A percentile compares a stretch with the other conserved stretches of the same genome.
Conservation (phyloP, 92 coral and sea anemone species). For the Phymanthus crucifer region DNA sequence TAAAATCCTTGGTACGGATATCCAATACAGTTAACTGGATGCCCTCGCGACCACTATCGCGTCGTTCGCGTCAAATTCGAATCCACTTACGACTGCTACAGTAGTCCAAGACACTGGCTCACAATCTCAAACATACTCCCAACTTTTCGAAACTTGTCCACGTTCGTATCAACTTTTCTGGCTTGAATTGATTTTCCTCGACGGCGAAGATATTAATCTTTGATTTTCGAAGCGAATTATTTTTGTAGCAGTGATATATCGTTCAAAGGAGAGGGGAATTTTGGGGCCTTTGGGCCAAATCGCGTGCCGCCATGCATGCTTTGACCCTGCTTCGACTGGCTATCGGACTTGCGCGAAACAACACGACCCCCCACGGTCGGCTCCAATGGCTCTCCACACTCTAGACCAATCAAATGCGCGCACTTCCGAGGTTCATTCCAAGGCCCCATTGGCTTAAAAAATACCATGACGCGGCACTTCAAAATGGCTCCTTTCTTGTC, state of each 20-base stretch:
- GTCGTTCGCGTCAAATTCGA: conserved; percentile 60
- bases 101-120: conserved; percentile 50
- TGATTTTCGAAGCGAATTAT: conserved; percentile 44
- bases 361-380: conserved; percentile 81
- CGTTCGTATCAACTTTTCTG: conserved; percentile 29
- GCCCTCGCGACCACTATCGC: conserved; percentile 62
- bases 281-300: conserved; percentile 64
- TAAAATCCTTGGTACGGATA: conserved; percentile 31
- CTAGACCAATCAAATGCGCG: conserved; percentile 76
- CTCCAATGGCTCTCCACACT: conserved; percentile 37
- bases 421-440: conserved; percentile 56
- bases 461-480: conserved; percentile 71
- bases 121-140: conserved; percentile 48
- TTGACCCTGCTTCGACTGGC: conserved; percentile 70
- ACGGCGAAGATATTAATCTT: conserved; percentile 51
- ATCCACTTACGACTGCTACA: conserved; percentile 54
- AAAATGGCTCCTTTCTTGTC: conserved; percentile 66
- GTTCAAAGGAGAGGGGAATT: conserved; percentile 68
- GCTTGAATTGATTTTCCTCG: conserved; percentile 59
- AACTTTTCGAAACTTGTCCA: conserved; percentile 58
- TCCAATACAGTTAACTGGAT: conserved; percentile 34
- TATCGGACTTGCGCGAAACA: conserved; percentile 85
- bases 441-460: conserved; percentile 63
- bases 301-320: conserved; percentile 90
- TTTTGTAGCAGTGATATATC: conserved; percentile 37